Evolutionary conservation across 1,140 invertebrate species (phyloP), one percentile per base, ranked within the genome.

Genomic region (Leptoteleia sp.): DNA sequence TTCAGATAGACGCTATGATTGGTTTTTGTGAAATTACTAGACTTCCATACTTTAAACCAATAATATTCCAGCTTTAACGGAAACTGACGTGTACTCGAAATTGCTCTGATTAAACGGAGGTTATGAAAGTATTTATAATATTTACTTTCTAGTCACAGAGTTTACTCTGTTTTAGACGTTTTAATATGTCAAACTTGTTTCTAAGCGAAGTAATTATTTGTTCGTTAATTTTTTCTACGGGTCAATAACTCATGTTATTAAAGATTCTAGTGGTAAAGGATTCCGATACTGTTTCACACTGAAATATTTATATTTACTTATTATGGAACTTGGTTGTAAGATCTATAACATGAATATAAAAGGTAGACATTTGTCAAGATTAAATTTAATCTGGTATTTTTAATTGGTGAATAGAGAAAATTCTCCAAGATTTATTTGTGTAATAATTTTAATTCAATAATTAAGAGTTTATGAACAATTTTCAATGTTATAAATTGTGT

Each of bases 111-210:
- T n/a, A n/a, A n/a, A n/a, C n/a, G n/a, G n/a, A 59, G 55, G 55
- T 59, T 59, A 59, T 45, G 55, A 37, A 55, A 45, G 16, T 45
- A 59, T 59, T 59, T 45, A 59, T 40, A 57, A 57, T 57, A 59
- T 59, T 59, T 59, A 45, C 40, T 59, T 59, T 59, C 55, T 59
- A 45, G 55, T 45, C 55, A 45, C 55, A 31, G 15, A 48, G 33
- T 42, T 62, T n/a, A n/a, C n/a, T n/a, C n/a, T n/a, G n/a, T n/a
- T n/a, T n/a, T 62, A 62, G 19, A 48, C 31, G 27, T 38, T 15
- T 40, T 15, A 48, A 38, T 5, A 47, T 62, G 43, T 48, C 57
- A 62, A 62, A 59, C 17, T 62, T 48, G 33, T 22, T 12, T 48
- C 12, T 35, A 48, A 48, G 13, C 31, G 15, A 29, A 7, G 31